A percentile compares a stretch with the other conserved stretches of the same genome.
phyloP scores from a whole-genome alignment of 30 jellyfish, hydroid and myxozoan species.

The Aurelia sp. region DNA sequence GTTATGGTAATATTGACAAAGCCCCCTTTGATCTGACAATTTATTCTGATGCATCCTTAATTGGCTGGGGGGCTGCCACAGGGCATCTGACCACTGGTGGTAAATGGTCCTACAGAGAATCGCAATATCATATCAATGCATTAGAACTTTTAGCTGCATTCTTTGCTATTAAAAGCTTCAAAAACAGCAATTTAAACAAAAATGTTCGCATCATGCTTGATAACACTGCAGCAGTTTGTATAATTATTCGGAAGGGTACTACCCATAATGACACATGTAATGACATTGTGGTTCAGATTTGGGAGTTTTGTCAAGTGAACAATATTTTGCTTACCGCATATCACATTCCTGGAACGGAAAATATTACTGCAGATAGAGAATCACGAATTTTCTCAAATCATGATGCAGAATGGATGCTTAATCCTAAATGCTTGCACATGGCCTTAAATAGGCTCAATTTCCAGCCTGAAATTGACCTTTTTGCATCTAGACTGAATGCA shows the following conservation, averaged over 20 bases:
- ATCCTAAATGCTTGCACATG: background rate
- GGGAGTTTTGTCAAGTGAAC: constrained; percentile 25
- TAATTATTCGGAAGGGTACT: constrained; percentile 55
- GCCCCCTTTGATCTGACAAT: constrained; percentile 21
- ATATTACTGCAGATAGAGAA: constrained; percentile 49
- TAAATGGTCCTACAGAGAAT: constrained; percentile 28
- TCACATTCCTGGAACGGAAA: constrained; percentile 49
- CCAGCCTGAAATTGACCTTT: constrained; percentile 5
- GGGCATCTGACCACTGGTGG: constrained; percentile 26
- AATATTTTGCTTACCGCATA: constrained; percentile 55
- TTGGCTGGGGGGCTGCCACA: constrained; percentile 66
- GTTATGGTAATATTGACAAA: background rate
- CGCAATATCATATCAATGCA: constrained; percentile 30
- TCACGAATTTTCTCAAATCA: constrained; percentile 19
- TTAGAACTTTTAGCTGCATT: constrained; percentile 19
- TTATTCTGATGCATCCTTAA: background rate
- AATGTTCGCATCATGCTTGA: constrained; percentile 48
- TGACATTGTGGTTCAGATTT: constrained; percentile 2
- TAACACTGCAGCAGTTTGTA: constrained; percentile 50
- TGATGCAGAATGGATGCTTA: constrained; percentile 59
- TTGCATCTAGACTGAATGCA: constrained; percentile 2
- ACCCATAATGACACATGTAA: constrained; percentile 29
- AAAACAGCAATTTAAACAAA: background rate
- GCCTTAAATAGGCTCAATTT: background rate
- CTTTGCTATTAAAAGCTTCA: constrained; percentile 38